A percentile compares a stretch with the other conserved stretches of the same genome.
Conservation (phyloP, 1,140 invertebrate species). For the Drosophila dunni region DNA sequence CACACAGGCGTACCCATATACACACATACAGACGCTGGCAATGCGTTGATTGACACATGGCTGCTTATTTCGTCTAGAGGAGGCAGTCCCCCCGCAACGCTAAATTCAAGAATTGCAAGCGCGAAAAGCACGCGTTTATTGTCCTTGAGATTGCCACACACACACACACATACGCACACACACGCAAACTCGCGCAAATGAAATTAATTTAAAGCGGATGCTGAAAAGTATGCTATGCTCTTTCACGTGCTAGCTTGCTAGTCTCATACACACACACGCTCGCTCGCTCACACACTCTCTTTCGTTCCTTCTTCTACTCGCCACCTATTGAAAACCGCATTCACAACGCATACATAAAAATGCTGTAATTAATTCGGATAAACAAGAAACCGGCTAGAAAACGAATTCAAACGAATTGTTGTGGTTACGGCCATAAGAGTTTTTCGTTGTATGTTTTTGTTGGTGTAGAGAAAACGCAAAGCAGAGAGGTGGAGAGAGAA, state of each 20-base stretch:
- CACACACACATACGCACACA: constrained; percentile 20
- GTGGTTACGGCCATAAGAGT: constrained; percentile 14
- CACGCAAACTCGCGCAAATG: constrained; percentile 3
- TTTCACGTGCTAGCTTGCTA: constrained; percentile 37
- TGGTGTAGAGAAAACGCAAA: constrained; percentile 59
- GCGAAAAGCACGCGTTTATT: constrained; percentile 58
- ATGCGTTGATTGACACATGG: constrained; percentile 66
- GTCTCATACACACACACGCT: background rate
- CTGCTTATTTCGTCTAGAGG: background rate
- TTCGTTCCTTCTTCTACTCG: background rate
- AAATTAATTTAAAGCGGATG: constrained; percentile 72
- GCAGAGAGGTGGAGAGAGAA: background rate
- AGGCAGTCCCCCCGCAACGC: background rate
- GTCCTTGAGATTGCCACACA: constrained; percentile 43
- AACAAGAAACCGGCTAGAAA: constrained; percentile 48
- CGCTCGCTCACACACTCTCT: background rate
- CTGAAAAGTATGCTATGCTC: constrained; percentile 54
- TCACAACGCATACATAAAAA: constrained; percentile 50
- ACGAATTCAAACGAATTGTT: constrained; percentile 30
- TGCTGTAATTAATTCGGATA: constrained; percentile 49
- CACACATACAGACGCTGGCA: constrained; percentile 22
- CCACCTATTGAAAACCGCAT: constrained; percentile 35
- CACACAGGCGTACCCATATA: constrained; percentile 26
- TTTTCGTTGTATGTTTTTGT: constrained; percentile 39
- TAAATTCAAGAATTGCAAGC: constrained; percentile 19